Evolutionary conservation across 2,113 vertebrate genomes (phyloP).

Genomic region (Chunga burmeisteri): DNA sequence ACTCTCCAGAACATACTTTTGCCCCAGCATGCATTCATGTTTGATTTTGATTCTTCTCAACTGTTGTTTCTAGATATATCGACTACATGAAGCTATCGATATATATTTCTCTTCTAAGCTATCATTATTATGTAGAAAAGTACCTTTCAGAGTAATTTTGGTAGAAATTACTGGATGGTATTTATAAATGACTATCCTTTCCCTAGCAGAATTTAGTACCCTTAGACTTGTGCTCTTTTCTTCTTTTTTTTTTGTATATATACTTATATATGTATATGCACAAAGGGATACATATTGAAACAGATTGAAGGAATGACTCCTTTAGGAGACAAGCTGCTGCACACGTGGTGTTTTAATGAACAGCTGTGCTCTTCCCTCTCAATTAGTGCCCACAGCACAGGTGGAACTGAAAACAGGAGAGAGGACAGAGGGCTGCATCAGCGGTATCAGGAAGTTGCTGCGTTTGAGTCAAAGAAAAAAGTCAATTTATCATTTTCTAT

Average conservation of each 20-base stretch:
- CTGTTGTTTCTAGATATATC: not conserved
- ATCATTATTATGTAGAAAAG: not conserved
- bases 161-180: not conserved
- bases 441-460: not conserved
- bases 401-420: not conserved
- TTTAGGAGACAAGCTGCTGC: not conserved
- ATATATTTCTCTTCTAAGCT: not conserved
- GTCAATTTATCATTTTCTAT: not conserved
- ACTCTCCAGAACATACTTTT: not conserved
- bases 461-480: not conserved
- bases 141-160: not conserved
- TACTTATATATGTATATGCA: not conserved
- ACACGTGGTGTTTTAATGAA: not conserved
- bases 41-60: not conserved
- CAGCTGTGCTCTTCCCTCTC: slow-evolving; percentile 39
- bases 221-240: not conserved
- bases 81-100: not conserved
- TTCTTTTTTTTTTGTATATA: not conserved
- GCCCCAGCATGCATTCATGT: not conserved
- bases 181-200: not conserved
- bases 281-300: not conserved
- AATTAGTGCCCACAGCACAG: not conserved
- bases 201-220: not conserved
- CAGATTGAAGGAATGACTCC: not conserved
- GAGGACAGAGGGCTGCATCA: not conserved